Percentiles rank a stretch among this genome's conserved stretches.
phyloP scores from a whole-genome alignment of 2,888 invertebrate genomes.

The Actias luna region DNA sequence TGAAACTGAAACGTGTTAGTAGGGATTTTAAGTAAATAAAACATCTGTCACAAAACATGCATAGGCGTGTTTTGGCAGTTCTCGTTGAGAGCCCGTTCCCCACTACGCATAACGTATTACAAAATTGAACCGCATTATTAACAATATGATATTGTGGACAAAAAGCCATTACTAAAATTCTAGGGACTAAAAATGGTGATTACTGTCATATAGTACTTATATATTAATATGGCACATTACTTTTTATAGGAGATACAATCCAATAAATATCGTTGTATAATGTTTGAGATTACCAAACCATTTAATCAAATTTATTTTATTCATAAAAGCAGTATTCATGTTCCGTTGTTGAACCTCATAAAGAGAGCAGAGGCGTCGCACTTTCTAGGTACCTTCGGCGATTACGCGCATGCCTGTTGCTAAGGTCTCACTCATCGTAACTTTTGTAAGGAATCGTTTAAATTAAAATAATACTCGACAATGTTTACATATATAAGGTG shows the following conservation, averaged over 20 bases:
- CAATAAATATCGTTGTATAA: neutral
- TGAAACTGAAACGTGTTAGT: too few relatives aligned
- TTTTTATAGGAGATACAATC: neutral
- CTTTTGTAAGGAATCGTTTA: constrained; percentile 64
- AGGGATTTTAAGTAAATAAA: too few relatives aligned
- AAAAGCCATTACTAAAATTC: too few relatives aligned
- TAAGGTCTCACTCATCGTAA: constrained; percentile 66
- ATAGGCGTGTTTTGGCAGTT: too few relatives aligned
- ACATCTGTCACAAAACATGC: too few relatives aligned
- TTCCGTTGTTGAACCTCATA: constrained; percentile 66
- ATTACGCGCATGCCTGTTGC: constrained; percentile 75
- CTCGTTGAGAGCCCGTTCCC: too few relatives aligned
- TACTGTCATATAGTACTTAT: neutral
- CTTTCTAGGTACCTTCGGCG: constrained; percentile 63
- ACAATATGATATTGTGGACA: too few relatives aligned
- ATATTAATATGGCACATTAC: neutral
- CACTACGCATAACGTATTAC: too few relatives aligned
- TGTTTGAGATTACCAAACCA: neutral
- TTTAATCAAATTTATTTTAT: neutral
- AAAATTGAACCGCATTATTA: too few relatives aligned
- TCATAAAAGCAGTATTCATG: constrained; percentile 4
- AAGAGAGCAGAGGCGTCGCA: constrained; percentile 64
- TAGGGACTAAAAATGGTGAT: too few relatives aligned
- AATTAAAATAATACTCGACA: constrained; percentile 62
- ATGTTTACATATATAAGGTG: constrained; percentile 31